phyloP scores from a whole-genome alignment of 2,113 vertebrate species.

The Onychostruthus taczanowskii region DNA sequence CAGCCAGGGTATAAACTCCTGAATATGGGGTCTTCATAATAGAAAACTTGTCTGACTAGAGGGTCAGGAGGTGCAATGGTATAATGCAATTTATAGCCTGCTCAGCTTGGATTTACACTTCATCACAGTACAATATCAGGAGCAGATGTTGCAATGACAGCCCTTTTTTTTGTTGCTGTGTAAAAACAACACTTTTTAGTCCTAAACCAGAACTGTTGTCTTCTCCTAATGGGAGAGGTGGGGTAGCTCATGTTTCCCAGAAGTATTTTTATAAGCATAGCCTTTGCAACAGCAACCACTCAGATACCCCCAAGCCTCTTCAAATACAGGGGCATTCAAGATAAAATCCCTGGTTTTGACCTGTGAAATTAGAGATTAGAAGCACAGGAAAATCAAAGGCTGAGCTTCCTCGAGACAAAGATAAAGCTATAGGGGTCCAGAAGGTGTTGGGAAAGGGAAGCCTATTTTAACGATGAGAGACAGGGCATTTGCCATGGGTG shows the following conservation, averaged over 20 bases:
- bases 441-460: neutral
- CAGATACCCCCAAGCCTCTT: neutral
- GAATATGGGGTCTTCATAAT: neutral
- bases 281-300: neutral
- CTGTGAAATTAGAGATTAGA: neutral
- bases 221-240: neutral
- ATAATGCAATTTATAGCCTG: conserved; percentile 29
- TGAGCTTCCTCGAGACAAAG: neutral
- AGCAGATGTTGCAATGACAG: neutral
- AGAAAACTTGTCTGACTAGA: conserved; percentile 2
- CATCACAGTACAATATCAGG: neutral
- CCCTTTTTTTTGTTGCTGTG: neutral
- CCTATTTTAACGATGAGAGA: neutral
- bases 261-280: neutral
- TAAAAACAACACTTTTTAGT: neutral
- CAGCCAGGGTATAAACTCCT: conserved; percentile 26
- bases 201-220: neutral
- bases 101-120: conserved; percentile 21
- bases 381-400: neutral
- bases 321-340: neutral
- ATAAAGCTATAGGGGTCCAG: neutral
- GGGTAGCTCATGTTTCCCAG: neutral
- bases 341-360: neutral
- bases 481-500: neutral
- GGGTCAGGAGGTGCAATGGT: conserved; percentile 13